These are phyloP conservation scores for Mormyrops attenuatus DNA, from an alignment of 2,797 vertebrate genomes.

Conservation along the genomic window DNA sequence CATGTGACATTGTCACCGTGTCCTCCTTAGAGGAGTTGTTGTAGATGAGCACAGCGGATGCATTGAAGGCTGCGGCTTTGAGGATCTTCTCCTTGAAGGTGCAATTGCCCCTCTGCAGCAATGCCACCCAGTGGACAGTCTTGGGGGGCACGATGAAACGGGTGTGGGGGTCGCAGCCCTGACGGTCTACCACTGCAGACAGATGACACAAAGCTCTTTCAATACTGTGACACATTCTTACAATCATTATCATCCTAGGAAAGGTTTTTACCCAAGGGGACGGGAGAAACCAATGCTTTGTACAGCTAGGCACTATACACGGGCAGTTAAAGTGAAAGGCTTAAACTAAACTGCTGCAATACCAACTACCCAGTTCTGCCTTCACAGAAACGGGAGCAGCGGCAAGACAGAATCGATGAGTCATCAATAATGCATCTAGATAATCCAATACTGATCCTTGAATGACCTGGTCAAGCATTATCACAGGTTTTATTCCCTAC, in stretches of 20 bases:
- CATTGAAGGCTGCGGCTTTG: constrained; percentile 81
- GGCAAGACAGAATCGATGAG: background rate
- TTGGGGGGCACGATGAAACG: constrained; percentile 82
- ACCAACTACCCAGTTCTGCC: background rate
- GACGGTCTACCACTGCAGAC: constrained; percentile 77
- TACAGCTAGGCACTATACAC: background rate
- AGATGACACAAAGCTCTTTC: background rate
- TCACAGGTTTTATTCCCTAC: background rate
- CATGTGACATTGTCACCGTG: constrained; percentile 89
- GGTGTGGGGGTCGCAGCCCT: constrained; percentile 86
- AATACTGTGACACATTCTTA: background rate
- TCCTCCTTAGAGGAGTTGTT: constrained; percentile 88
- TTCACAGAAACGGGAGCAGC: background rate
- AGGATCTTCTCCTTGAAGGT: constrained; percentile 96
- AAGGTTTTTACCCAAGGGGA: background rate
- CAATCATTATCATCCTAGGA: background rate
- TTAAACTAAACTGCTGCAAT: background rate
- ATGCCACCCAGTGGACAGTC: constrained; percentile 86
- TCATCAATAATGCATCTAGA: constrained; percentile 4
- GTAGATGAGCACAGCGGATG: constrained; percentile 90
- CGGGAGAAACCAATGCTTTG: background rate
- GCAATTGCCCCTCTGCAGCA: constrained; percentile 90
- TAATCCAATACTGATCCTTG: constrained; percentile 6
- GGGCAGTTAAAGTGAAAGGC: background rate
- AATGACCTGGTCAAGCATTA: background rate